Percentiles rank a stretch among this genome's conserved stretches.
These are phyloP conservation scores for Xiphophorus couchianus DNA, from an alignment of 2,113 vertebrate genomes.

Conservation along the genomic window DNA sequence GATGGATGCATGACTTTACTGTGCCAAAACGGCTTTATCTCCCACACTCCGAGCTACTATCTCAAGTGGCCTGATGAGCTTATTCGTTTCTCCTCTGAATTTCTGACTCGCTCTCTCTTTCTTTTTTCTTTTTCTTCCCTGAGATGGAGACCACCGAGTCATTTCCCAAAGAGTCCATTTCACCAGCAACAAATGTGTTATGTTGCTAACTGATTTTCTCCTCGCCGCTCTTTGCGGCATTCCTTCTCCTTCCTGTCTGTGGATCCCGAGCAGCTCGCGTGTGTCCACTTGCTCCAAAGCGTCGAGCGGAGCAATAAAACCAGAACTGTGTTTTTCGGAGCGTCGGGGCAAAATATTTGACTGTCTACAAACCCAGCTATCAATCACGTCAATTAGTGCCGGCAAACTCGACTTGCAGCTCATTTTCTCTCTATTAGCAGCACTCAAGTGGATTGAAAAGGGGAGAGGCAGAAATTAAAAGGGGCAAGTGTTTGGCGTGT, in stretches of 20 bases:
- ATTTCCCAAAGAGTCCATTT: slow-evolving; percentile 44
- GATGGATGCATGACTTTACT: slow-evolving; percentile 75
- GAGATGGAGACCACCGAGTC: slow-evolving; percentile 35
- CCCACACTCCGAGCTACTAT: slow-evolving; percentile 63
- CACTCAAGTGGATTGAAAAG: slow-evolving; percentile 53
- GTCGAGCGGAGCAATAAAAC: background rate
- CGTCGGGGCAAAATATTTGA: slow-evolving; percentile 35
- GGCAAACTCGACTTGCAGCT: slow-evolving; percentile 57
- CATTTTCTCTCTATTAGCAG: slow-evolving; percentile 69
- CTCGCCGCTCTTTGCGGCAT: slow-evolving; percentile 47
- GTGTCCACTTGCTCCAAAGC: background rate
- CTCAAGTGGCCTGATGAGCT: slow-evolving; percentile 63
- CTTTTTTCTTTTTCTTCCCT: slow-evolving; percentile 13
- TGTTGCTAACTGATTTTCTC: slow-evolving; percentile 60
- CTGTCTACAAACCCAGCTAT: slow-evolving; percentile 61
- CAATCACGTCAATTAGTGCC: slow-evolving; percentile 71
- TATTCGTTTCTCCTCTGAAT: slow-evolving; percentile 36
- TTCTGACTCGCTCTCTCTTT: background rate
- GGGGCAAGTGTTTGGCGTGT: slow-evolving; percentile 8
- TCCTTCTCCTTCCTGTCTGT: background rate
- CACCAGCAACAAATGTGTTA: slow-evolving; percentile 60
- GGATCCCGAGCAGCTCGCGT: slow-evolving; percentile 9
- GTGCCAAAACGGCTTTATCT: slow-evolving; percentile 77
- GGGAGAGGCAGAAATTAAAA: slow-evolving; percentile 43
- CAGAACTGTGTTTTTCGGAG: slow-evolving; percentile 28